These are phyloP conservation scores for Murina feae DNA, from an alignment of 2,113 vertebrate species.

Conservation along the genomic window DNA sequence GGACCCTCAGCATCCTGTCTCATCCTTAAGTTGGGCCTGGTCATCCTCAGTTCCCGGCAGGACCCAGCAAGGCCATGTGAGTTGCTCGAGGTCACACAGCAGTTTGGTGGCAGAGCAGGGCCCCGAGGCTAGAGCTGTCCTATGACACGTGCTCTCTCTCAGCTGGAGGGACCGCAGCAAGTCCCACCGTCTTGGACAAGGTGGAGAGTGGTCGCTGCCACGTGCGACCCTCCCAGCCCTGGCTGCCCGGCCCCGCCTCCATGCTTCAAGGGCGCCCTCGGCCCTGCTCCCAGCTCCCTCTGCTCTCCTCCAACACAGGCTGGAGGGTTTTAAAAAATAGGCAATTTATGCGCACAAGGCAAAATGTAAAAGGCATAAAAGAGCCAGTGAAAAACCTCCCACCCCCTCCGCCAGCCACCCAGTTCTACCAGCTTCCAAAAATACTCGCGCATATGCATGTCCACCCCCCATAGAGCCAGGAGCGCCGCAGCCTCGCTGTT, in stretches of 20 bases:
- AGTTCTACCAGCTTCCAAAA: neutral
- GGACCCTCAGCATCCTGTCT: too few relatives aligned
- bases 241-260: neutral
- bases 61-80: neutral
- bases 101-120: neutral
- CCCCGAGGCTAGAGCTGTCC: neutral
- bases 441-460: neutral
- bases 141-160: neutral
- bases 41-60: neutral
- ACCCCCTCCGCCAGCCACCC: neutral
- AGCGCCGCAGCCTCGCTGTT: rapidly evolving
- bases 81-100: neutral
- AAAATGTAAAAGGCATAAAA: neutral
- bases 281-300: neutral
- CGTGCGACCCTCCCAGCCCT: neutral
- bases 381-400: neutral
- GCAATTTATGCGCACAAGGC: neutral
- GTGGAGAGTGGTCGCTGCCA: neutral
- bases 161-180: neutral
- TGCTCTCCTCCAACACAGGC: neutral
- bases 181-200: neutral
- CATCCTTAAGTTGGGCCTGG: neutral
- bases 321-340: neutral
- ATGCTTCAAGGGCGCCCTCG: rapidly evolving
- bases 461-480: neutral